phyloP scores from a whole-genome alignment of 2,888 invertebrate species.

The Petrolisthes cinctipes region DNA sequence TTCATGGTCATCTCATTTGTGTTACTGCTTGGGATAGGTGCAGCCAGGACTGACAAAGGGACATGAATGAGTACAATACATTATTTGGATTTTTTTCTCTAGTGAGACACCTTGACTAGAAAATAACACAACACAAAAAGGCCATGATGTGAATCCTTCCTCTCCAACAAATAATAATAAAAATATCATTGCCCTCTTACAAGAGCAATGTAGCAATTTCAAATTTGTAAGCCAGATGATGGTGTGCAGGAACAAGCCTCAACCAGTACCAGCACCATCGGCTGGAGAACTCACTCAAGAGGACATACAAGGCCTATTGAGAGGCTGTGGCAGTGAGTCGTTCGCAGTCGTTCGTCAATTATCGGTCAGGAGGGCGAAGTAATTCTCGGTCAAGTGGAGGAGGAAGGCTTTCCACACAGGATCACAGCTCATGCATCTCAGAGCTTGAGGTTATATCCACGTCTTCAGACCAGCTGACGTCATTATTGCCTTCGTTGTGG shows the following conservation, averaged over 20 bases:
- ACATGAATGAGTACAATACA: background rate
- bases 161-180: too few species aligned
- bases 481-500: constrained; percentile 47
- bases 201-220: too few species aligned
- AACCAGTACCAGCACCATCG: background rate
- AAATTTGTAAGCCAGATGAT: background rate
- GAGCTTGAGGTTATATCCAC: constrained; percentile 53
- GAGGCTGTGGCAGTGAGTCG: constrained; percentile 55
- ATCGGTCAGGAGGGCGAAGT: constrained; percentile 39
- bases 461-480: constrained; percentile 56
- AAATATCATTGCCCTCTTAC: too few species aligned
- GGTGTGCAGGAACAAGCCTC: background rate
- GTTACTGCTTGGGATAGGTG: too few species aligned
- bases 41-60: too few species aligned
- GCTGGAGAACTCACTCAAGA: background rate
- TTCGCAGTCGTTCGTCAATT: constrained; percentile 51
- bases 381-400: background rate
- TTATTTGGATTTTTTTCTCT: constrained; percentile 22
- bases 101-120: constrained; percentile 55
- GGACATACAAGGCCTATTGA: constrained; percentile 41
- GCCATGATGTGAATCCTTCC: constrained; percentile 38
- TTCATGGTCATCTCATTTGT: too few species aligned
- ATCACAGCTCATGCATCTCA: constrained; percentile 53
- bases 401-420: constrained; percentile 2
- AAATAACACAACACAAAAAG: constrained; percentile 48